A percentile compares a stretch with the other conserved stretches of the same genome.
phyloP scores from a whole-genome alignment of 2,113 vertebrate genomes.

The Sarotherodon lohbergeri region DNA sequence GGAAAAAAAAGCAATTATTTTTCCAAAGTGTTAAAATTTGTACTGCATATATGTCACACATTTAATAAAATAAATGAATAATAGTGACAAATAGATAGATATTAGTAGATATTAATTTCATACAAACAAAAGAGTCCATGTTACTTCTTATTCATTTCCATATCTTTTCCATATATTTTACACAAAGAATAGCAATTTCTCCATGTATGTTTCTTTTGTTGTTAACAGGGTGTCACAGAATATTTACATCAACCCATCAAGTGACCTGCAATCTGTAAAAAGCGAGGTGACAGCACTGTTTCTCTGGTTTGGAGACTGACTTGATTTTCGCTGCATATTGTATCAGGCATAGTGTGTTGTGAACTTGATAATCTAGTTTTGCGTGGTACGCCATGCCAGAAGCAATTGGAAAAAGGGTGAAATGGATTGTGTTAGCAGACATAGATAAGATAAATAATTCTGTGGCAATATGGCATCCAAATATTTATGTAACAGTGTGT shows the following conservation, averaged over 20 bases:
- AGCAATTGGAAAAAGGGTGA: slow-evolving; percentile 16
- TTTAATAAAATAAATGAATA: background rate
- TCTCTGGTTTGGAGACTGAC: slow-evolving; percentile 2
- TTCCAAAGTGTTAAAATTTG: background rate
- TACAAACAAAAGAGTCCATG: background rate
- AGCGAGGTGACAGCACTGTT: background rate
- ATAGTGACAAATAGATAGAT: background rate
- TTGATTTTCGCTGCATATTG: slow-evolving; percentile 53
- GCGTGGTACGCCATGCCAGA: background rate
- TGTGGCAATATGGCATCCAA: slow-evolving; percentile 3
- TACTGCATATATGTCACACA: background rate
- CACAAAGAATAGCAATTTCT: background rate
- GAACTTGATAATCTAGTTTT: slow-evolving; percentile 50
- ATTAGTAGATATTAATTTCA: background rate
- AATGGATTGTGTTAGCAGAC: slow-evolving; percentile 28
- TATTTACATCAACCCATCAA: slow-evolving; percentile 31
- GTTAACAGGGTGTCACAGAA: slow-evolving; percentile 3
- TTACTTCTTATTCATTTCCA: background rate
- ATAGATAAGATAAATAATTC: slow-evolving; percentile 37
- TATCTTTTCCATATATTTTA: background rate
- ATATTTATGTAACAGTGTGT: slow-evolving; percentile 26
- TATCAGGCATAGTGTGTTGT: slow-evolving; percentile 15
- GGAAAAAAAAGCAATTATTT: background rate
- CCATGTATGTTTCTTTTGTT: background rate
- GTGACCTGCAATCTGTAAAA: slow-evolving; percentile 31